Conservation (phyloP, 2,113 vertebrate genomes). For the Fregetta grallaria region DNA sequence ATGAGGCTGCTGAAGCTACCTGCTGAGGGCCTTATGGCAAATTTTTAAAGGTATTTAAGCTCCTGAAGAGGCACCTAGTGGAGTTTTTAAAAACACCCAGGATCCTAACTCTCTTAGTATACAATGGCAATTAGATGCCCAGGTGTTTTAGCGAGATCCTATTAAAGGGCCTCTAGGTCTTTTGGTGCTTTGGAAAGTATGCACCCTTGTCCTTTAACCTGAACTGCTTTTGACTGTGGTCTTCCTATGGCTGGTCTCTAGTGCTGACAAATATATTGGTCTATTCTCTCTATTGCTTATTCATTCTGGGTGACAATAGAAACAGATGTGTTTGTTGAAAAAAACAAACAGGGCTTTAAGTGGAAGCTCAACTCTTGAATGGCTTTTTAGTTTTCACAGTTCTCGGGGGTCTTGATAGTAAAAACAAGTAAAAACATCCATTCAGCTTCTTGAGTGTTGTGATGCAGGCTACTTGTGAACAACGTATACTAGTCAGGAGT, state of each 20-base stretch:
- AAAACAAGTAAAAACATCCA: not conserved
- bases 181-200: not conserved
- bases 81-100: not conserved
- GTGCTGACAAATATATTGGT: not conserved
- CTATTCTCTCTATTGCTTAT: not conserved
- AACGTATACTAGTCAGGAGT: not conserved
- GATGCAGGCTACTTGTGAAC: not conserved
- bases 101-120: not conserved
- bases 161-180: not conserved
- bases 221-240: not conserved
- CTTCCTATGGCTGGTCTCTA: not conserved
- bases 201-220: not conserved
- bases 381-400: not conserved
- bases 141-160: not conserved
- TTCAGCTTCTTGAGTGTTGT: not conserved
- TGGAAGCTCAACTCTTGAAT: not conserved
- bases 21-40: slow-evolving; percentile 8
- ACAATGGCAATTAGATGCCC: not conserved
- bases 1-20: not conserved
- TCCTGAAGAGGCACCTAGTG: not conserved
- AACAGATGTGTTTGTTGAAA: not conserved
- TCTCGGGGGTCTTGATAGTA: not conserved
- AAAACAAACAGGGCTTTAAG: not conserved
- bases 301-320: not conserved
- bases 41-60: not conserved